Evolutionary conservation across 2,888 invertebrate species (phyloP).

Genomic region (Standfussiana lucernea): DNA sequence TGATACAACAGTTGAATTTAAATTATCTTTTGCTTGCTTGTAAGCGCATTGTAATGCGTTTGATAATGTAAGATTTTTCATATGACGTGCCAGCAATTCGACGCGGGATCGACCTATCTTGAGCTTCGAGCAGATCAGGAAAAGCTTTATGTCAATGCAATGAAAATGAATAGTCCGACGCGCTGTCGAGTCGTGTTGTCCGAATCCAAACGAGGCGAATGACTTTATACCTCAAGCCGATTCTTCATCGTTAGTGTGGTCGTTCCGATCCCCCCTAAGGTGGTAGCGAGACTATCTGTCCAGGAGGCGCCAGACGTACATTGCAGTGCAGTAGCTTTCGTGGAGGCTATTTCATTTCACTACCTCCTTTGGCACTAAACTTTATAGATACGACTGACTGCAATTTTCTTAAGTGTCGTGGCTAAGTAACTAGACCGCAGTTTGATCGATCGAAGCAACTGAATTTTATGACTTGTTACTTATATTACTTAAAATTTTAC

Average conservation of each 20-base stretch:
- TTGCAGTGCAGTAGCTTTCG: too few relatives aligned
- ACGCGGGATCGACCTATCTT: not conserved
- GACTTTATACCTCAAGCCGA: not conserved
- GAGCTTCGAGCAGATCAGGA: not conserved
- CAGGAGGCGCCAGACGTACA: not conserved
- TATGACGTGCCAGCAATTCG: not conserved
- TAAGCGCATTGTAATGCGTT: constrained; percentile 35
- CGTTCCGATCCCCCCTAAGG: not conserved
- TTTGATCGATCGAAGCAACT: constrained; percentile 4
- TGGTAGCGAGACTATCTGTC: too few relatives aligned
- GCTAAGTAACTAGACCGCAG: constrained; percentile 7
- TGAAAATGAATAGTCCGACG: not conserved
- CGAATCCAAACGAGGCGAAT: not conserved
- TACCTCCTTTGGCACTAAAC: not conserved
- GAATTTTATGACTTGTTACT: not conserved
- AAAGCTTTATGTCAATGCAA: not conserved
- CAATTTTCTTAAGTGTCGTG: constrained; percentile 12
- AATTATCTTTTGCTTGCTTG: constrained; percentile 64
- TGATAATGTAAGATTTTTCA: not conserved
- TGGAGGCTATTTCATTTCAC: constrained; percentile 4
- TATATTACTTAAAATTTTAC: not conserved
- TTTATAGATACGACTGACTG: constrained; percentile 15
- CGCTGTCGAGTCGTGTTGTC: not conserved
- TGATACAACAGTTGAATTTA: constrained; percentile 75
- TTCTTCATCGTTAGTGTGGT: not conserved